These are phyloP conservation scores for Diarsia mendica DNA, from an alignment of 2,888 invertebrate species.

Conservation along the genomic window DNA sequence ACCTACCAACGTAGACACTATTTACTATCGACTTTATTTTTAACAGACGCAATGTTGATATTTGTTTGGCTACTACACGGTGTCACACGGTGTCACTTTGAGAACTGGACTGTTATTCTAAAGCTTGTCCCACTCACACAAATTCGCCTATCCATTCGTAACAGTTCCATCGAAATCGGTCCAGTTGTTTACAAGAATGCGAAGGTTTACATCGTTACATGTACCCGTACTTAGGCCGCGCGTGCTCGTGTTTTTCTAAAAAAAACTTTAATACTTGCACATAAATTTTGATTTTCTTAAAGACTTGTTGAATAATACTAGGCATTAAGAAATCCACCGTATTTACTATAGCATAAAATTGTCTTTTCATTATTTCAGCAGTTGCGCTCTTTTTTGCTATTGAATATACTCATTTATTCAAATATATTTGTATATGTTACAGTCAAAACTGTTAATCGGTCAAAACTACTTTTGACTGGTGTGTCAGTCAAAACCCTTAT, in stretches of 20 bases:
- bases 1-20: not conserved
- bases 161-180: conserved; percentile 5
- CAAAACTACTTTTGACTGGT: too few species aligned
- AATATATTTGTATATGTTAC: too few species aligned
- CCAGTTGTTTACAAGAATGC: conserved; percentile 32
- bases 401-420: too few species aligned
- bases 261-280: not conserved
- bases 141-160: conserved; percentile 10
- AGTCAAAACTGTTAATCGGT: too few species aligned
- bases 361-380: too few species aligned
- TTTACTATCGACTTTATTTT: conserved; percentile 3
- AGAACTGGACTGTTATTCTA: not conserved
- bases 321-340: not conserved
- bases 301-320: not conserved
- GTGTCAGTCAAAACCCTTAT: too few species aligned
- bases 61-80: too few species aligned
- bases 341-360: not conserved
- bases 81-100: too few species aligned
- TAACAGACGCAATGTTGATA: not conserved
- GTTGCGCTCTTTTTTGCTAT: too few species aligned
- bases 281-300: not conserved
- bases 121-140: conserved; percentile 14
- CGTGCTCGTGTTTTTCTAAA: not conserved
- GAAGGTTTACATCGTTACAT: not conserved
- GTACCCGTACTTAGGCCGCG: too few species aligned